These are phyloP conservation scores for Mystacornis crossleyi DNA, from an alignment of 2,113 vertebrate species.

Conservation along the genomic window DNA sequence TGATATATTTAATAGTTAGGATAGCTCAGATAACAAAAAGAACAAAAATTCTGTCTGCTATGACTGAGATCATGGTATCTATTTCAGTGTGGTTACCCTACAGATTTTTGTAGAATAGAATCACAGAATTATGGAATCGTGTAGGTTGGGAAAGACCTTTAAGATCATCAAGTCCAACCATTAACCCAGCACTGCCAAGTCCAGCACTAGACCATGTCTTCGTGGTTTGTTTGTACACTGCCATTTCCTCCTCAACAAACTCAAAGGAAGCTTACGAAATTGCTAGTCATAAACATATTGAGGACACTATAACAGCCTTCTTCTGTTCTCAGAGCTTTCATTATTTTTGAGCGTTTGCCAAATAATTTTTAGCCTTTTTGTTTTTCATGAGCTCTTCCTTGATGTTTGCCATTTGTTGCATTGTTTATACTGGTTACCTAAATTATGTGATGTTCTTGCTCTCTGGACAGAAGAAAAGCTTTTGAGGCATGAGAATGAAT, in stretches of 20 bases:
- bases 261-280: neutral
- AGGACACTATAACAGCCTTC: neutral
- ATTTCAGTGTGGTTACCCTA: neutral
- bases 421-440: neutral
- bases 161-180: neutral
- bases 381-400: neutral
- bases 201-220: neutral
- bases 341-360: conserved; percentile 1
- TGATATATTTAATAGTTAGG: neutral
- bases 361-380: neutral
- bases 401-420: neutral
- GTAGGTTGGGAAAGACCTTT: neutral
- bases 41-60: neutral
- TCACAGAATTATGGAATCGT: neutral
- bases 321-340: neutral
- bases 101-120: neutral
- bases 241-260: neutral
- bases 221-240: neutral
- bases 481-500: neutral
- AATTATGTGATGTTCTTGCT: neutral
- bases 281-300: neutral
- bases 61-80: neutral
- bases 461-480: neutral
- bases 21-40: conserved; percentile 1
- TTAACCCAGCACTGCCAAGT: neutral